Evolutionary conservation across 2,113 vertebrate genomes (phyloP), one percentile per base, ranked within the genome.

Genomic region (Ginglymostoma cirratum): DNA sequence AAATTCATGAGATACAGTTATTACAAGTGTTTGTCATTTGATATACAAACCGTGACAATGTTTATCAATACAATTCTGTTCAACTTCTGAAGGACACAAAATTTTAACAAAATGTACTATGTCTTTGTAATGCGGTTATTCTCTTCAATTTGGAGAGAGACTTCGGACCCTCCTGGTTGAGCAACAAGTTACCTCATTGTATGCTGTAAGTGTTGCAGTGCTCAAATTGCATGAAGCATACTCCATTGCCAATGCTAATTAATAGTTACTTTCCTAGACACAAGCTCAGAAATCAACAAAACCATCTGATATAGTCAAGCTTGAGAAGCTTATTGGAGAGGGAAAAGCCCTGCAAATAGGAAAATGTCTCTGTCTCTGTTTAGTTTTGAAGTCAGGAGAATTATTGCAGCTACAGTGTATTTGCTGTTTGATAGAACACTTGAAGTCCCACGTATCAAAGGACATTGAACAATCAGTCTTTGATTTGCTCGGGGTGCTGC

Each of bases 61-160:
- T 94, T 94, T 66, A 93, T 30, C 66, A 70, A 70, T 94, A 94
- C 6, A 94, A 70, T 94, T 67, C 34, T 67, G 65, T 94, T 42
- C 19, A 67, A 38, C 30, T 61, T 94, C 19, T 70, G n/a, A 92
- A 94, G 66, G 8, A 94, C 70, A 30, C 23, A 70, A 70, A 94
- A 45, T n/a, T 90, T 27, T 76, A 76, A 38, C n/a, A 45, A 70
- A 94, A 23, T 45, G 38, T 70, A 45, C 23, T 17, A 94, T 72
- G 24, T 21, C 24, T 8, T 30, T 34, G 8, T 70, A 94, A 94
- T 8, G 15, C 5, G 15, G 42, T 48, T 70, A 94, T 23, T 94
- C 42, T 67, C 90, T 94, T 89, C 48, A 55, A 65, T n/a, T 45
- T 94, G 45, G 21, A 94, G 21, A 94, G 38, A 69, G 21, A 94